phyloP scores from a whole-genome alignment of 2,888 invertebrate species.

The Cephus runcator region DNA sequence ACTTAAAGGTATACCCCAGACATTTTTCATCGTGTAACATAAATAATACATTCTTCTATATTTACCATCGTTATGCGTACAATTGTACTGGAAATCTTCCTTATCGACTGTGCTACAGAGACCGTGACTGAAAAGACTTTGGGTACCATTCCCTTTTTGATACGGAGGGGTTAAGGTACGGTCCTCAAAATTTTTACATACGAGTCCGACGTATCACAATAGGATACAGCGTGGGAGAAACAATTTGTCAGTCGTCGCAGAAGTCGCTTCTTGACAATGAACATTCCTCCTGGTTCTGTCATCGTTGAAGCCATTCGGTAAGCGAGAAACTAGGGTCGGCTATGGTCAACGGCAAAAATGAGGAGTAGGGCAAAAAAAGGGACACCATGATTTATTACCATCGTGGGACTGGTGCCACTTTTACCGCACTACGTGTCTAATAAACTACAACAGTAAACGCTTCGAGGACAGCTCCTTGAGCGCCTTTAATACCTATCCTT shows the following conservation, averaged over 20 bases:
- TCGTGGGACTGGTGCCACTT: constrained; percentile 27
- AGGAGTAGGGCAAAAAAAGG: constrained; percentile 23
- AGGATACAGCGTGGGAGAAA: constrained; percentile 2
- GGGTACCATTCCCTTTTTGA: background rate
- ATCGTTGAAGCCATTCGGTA: constrained; percentile 16
- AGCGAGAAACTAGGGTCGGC: constrained; percentile 23
- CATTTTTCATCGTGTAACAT: background rate
- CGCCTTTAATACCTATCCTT: background rate
- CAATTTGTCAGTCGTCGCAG: constrained; percentile 4
- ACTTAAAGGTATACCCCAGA: background rate
- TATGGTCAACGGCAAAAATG: constrained; percentile 17
- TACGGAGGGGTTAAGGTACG: background rate
- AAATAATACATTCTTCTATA: background rate
- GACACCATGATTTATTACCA: constrained; percentile 34
- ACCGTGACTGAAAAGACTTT: constrained; percentile 8
- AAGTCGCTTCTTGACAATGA: constrained; percentile 32
- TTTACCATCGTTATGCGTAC: background rate
- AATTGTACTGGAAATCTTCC: background rate
- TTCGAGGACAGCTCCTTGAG: background rate
- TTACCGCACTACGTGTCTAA: background rate
- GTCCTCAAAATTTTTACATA: background rate
- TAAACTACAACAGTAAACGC: background rate
- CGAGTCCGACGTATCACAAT: background rate
- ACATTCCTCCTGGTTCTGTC: constrained; percentile 30
- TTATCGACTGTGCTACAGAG: constrained; percentile 9